Percentiles rank a stretch among this genome's conserved stretches.
Conservation (phyloP, 35 echinoderm and acorn worm genomes). For the Amphiura filiformis region DNA sequence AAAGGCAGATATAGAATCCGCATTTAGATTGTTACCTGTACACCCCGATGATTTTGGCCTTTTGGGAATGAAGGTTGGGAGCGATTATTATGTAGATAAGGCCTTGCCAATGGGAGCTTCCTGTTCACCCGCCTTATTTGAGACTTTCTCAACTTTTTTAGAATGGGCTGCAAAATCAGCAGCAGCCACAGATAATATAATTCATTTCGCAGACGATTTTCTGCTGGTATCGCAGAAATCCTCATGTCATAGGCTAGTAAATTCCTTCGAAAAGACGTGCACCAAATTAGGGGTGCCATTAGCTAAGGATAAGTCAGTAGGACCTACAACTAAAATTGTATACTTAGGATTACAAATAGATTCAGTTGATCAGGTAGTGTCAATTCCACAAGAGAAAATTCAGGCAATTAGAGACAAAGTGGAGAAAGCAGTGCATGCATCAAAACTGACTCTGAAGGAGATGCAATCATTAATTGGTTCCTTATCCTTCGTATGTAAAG, state of each 20-base stretch:
- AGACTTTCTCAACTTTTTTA: no score
- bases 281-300: constrained; percentile 31
- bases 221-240: background rate
- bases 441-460: background rate
- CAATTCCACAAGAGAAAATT: constrained; percentile 26
- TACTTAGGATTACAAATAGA: constrained; percentile 34
- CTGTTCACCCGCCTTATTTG: no score
- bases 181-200: background rate
- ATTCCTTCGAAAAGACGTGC: background rate
- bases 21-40: no score
- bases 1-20: no score
- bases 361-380: background rate
- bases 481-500: constrained; percentile 38
- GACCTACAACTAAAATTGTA: background rate
- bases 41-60: no score
- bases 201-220: constrained; percentile 17
- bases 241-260: background rate
- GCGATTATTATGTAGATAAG: no score
- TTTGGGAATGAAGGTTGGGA: background rate
- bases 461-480: background rate
- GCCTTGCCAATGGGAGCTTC: no score
- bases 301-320: constrained; percentile 28
- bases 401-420: background rate
- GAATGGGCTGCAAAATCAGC: no score
- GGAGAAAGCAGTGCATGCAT: background rate